These are phyloP conservation scores for Urocynchramus pylzowi DNA, from an alignment of 2,113 vertebrate genomes.

Conservation along the genomic window DNA sequence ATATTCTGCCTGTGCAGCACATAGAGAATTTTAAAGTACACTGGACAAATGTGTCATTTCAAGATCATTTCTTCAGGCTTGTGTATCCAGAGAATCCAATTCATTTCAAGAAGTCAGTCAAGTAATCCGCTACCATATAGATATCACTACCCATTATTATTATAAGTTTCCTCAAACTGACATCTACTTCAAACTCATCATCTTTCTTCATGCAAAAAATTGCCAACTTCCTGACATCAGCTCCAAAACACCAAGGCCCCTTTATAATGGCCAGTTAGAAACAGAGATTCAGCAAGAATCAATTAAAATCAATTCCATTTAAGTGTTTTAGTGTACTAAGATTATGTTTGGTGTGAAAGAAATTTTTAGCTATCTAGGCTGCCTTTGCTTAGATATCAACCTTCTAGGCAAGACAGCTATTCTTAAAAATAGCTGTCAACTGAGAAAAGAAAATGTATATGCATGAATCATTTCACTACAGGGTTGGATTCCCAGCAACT, in stretches of 20 bases:
- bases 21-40: not conserved
- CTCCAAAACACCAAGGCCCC: not conserved
- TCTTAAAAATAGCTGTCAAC: conserved; percentile 71
- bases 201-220: not conserved
- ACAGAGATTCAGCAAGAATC: not conserved
- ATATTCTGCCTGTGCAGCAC: not conserved
- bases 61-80: not conserved
- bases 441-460: conserved; percentile 62
- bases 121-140: not conserved
- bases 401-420: conserved; percentile 61
- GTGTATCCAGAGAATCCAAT: not conserved
- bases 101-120: not conserved
- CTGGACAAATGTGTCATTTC: not conserved
- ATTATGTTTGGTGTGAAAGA: conserved; percentile 39
- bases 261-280: not conserved
- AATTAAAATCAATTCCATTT: not conserved
- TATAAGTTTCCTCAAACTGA: not conserved
- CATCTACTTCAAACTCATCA: not conserved
- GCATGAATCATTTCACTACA: conserved; percentile 59
- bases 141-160: not conserved
- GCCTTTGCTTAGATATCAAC: conserved; percentile 55
- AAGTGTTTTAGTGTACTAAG: conserved; percentile 11
- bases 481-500: conserved; percentile 52
- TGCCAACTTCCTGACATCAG: not conserved
- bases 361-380: conserved; percentile 62